Conservation (phyloP, 30 jellyfish, hydroid and myxozoan species). For the Phacellophora camtschatica region DNA sequence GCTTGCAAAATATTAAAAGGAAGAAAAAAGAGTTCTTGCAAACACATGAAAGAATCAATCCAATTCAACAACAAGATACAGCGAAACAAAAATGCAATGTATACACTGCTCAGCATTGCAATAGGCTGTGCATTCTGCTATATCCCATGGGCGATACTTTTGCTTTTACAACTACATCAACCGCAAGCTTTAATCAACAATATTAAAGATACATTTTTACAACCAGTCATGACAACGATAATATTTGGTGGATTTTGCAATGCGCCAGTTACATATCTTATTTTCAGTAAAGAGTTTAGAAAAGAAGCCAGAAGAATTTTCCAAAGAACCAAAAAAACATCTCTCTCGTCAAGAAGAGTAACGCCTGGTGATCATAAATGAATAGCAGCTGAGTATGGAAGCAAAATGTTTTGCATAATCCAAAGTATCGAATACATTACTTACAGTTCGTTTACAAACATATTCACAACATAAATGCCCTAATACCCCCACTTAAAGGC, state of each 20-base stretch:
- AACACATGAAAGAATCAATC: neutral
- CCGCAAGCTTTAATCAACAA: neutral
- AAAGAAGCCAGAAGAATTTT: constrained; percentile 23
- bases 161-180: neutral
- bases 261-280: constrained; percentile 44
- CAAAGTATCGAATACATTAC: no score
- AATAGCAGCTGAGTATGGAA: no score
- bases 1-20: constrained; percentile 5
- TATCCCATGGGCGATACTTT: constrained; percentile 36
- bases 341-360: neutral
- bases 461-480: no score
- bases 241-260: constrained; percentile 52
- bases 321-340: neutral
- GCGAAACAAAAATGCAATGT: constrained; percentile 43
- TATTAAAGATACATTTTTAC: neutral
- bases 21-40: constrained; percentile 17
- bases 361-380: no score
- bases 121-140: constrained; percentile 33
- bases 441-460: no score
- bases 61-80: constrained; percentile 51
- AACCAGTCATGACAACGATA: constrained; percentile 20
- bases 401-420: no score
- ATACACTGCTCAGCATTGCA: constrained; percentile 48
- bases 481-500: no score
- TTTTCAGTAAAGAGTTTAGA: constrained; percentile 55